Percentiles rank a stretch among this genome's conserved stretches.
These are phyloP conservation scores for Poeciliopsis infans DNA, from an alignment of 2,797 vertebrate genomes.

Conservation along the genomic window DNA sequence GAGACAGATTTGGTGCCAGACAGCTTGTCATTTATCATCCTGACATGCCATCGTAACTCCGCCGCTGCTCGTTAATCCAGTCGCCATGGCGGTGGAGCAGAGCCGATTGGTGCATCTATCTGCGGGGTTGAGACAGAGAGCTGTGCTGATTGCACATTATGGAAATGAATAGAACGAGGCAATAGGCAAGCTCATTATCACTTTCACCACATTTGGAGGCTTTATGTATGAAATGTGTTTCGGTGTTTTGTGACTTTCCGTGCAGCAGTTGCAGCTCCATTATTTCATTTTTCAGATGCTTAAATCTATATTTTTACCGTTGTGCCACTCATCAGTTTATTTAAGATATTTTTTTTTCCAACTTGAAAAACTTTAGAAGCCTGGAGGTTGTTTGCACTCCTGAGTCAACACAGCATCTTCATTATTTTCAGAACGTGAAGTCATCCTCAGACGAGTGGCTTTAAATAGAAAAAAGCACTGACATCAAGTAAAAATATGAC, in stretches of 20 bases:
- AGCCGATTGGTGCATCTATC: slow-evolving; percentile 37
- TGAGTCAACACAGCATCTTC: background rate
- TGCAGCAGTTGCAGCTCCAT: background rate
- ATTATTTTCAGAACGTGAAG: background rate
- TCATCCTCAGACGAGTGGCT: background rate
- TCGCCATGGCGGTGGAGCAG: slow-evolving; percentile 69
- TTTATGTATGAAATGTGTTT: slow-evolving; percentile 5
- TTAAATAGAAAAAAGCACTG: background rate
- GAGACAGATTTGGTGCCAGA: slow-evolving; percentile 72
- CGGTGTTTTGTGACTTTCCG: background rate
- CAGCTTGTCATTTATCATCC: slow-evolving; percentile 75
- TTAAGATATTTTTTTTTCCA: background rate
- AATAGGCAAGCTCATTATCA: slow-evolving; percentile 30
- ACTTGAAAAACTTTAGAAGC: background rate
- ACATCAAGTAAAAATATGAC: background rate
- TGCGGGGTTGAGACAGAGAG: slow-evolving; percentile 36
- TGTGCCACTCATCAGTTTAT: background rate
- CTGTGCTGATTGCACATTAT: slow-evolving; percentile 53
- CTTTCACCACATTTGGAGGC: slow-evolving; percentile 12
- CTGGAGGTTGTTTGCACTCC: background rate
- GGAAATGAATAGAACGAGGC: slow-evolving; percentile 53
- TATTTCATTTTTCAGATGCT: slow-evolving; percentile 16
- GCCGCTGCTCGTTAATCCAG: slow-evolving; percentile 68
- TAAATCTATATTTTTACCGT: slow-evolving; percentile 10
- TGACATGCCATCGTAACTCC: slow-evolving; percentile 70